Evolutionary conservation across 1,140 invertebrate genomes (phyloP).

Genomic region (Papilio xuthus): DNA sequence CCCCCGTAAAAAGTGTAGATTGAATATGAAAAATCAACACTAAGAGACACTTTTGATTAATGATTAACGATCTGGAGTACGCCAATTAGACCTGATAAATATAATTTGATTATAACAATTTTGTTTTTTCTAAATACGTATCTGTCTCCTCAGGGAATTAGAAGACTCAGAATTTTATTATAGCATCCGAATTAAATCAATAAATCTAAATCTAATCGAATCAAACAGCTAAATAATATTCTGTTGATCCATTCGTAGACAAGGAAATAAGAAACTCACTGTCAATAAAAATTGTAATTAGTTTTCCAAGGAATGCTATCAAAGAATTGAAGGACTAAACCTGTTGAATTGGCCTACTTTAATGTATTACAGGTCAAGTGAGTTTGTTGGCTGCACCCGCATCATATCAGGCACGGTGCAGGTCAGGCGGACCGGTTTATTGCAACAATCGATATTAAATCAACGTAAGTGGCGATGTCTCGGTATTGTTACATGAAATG

Average conservation of each 20-base stretch:
- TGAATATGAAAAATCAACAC: not conserved
- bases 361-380: conserved; percentile 70
- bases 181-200: too few species aligned
- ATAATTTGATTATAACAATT: conserved; percentile 19
- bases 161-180: too few species aligned
- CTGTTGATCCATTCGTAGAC: conserved; percentile 6
- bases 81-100: not conserved
- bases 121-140: not conserved
- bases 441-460: conserved; percentile 72
- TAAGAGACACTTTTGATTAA: too few species aligned
- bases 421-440: conserved; percentile 61
- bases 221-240: not conserved
- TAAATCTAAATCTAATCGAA: not conserved
- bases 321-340: conserved; percentile 68
- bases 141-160: too few species aligned
- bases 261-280: conserved; percentile 23
- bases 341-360: conserved; percentile 65
- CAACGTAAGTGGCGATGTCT: conserved; percentile 47
- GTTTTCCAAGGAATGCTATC: conserved; percentile 61
- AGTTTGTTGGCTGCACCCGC: conserved; percentile 65
- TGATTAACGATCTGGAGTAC: not conserved
- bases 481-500: conserved; percentile 27
- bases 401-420: conserved; percentile 68
- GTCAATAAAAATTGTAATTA: conserved; percentile 40
- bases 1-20: not conserved